Conservation (phyloP, 2,113 vertebrate genomes). For the Tricholaema leucomelas region DNA sequence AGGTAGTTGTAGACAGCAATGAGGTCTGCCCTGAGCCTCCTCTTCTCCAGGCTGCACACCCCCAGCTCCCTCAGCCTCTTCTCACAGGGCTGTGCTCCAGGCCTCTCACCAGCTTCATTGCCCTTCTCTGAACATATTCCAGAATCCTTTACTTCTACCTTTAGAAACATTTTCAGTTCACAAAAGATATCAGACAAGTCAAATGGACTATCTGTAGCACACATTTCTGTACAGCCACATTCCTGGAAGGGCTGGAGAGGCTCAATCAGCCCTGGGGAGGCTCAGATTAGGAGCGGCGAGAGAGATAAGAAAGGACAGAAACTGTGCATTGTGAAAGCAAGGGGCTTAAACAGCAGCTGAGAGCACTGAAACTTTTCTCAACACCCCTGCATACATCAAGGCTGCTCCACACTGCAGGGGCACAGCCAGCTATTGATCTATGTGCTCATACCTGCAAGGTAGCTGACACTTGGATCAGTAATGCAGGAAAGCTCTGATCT, state of each 20-base stretch:
- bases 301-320: neutral
- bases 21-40: too few species aligned
- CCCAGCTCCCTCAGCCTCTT: too few species aligned
- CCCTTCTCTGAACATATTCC: too few species aligned
- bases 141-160: neutral
- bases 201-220: neutral
- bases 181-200: neutral
- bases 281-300: neutral
- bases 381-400: neutral
- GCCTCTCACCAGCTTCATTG: too few species aligned
- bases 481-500: neutral
- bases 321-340: neutral
- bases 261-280: neutral
- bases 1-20: too few species aligned
- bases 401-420: neutral
- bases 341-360: neutral
- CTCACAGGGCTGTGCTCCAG: too few species aligned
- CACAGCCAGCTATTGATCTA: accelerated
- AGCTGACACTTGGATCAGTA: neutral
- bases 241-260: neutral
- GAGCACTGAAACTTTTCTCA: neutral
- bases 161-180: neutral
- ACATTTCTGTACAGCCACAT: neutral
- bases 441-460: accelerated
- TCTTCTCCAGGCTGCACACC: too few species aligned